Percentiles rank a stretch among this genome's conserved stretches.
Conservation (phyloP, 2,797 vertebrate species). For the Megalops cyprinoides region DNA sequence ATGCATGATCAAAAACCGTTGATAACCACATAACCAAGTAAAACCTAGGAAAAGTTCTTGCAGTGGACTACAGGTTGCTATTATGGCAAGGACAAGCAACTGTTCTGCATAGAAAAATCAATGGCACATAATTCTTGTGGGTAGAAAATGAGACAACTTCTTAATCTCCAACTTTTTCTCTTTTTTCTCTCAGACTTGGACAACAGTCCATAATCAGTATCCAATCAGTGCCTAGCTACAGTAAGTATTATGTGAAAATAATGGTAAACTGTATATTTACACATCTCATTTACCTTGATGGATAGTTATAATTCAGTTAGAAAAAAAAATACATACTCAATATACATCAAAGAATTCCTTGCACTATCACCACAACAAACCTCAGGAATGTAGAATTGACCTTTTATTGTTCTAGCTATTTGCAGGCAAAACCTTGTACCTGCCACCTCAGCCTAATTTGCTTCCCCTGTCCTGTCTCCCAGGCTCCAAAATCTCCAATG, state of each 20-base stretch:
- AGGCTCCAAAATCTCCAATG: conserved; percentile 60
- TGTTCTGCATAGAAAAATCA: no score
- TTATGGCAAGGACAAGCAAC: neutral
- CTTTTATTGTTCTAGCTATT: neutral
- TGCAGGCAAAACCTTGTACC: no score
- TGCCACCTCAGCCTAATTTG: no score
- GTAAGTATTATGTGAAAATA: conserved; percentile 58
- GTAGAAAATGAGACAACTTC: neutral
- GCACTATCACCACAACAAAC: neutral
- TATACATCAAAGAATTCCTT: no score
- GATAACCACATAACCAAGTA: no score
- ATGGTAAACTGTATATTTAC: neutral
- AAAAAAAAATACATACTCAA: no score
- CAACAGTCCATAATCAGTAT: conserved; percentile 72
- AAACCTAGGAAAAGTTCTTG: neutral
- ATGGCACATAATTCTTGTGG: no score
- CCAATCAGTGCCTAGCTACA: conserved; percentile 66
- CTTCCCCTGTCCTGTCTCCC: conserved; percentile 14
- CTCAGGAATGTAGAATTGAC: conserved; percentile 1
- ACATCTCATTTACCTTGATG: neutral
- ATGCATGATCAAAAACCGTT: no score
- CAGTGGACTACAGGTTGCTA: no score
- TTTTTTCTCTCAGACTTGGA: conserved; percentile 64
- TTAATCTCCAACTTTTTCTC: neutral
- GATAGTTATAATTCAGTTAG: neutral